Conservation (phyloP, 2,888 invertebrate species). For the Prenolepis imparis region DNA sequence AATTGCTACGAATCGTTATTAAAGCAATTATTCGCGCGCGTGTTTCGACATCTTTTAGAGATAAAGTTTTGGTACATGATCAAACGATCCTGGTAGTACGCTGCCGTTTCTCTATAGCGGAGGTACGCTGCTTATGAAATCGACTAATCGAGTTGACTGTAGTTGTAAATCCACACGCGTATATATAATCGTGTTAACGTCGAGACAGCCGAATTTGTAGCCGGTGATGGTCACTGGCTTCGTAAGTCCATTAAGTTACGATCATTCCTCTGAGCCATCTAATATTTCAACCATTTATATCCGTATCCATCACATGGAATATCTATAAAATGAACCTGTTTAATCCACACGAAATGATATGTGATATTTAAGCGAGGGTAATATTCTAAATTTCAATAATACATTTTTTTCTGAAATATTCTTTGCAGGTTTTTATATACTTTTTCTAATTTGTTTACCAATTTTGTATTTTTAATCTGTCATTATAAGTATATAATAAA, state of each 20-base stretch:
- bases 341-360: background rate
- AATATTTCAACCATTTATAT: slow-evolving; percentile 9
- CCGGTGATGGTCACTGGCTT: background rate
- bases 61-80: slow-evolving; percentile 67
- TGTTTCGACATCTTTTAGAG: slow-evolving; percentile 54
- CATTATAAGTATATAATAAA: background rate
- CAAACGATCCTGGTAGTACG: slow-evolving; percentile 62
- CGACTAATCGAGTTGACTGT: slow-evolving; percentile 73
- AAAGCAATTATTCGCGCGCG: slow-evolving; percentile 53
- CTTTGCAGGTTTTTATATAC: background rate
- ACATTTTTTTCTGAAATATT: background rate
- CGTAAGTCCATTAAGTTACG: slow-evolving; percentile 36
- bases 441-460: background rate
- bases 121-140: slow-evolving; percentile 68
- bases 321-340: background rate
- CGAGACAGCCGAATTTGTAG: slow-evolving; percentile 58
- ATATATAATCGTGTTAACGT: slow-evolving; percentile 67
- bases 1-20: slow-evolving; percentile 54
- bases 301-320: background rate
- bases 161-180: slow-evolving; percentile 64
- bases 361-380: background rate
- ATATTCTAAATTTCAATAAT: background rate
- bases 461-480: background rate
- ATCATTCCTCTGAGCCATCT: slow-evolving; percentile 9
- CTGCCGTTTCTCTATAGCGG: slow-evolving; percentile 60